Conservation (phyloP, 2,113 vertebrate species). For the Todiramphus saurophagus region DNA sequence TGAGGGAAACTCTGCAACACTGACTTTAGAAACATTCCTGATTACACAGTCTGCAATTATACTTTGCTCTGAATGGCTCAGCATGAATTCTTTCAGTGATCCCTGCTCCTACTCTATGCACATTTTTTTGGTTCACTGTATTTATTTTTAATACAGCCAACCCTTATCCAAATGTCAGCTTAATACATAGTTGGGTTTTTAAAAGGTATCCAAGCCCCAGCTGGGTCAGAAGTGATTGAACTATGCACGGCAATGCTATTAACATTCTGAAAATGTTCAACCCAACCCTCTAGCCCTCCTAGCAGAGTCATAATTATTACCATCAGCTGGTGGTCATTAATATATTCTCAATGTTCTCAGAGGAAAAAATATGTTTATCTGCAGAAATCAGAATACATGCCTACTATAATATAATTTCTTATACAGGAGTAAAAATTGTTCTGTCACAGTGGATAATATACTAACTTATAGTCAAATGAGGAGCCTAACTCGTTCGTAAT, state of each 20-base stretch:
- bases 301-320: neutral
- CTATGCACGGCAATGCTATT: neutral
- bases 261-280: neutral
- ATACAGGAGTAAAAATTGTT: neutral
- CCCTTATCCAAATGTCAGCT: neutral
- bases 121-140: neutral
- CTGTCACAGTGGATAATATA: neutral
- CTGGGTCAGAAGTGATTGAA: neutral
- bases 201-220: neutral
- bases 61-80: neutral
- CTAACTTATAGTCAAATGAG: neutral
- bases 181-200: neutral
- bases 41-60: neutral
- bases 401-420: neutral
- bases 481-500: neutral
- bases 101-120: neutral
- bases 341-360: neutral
- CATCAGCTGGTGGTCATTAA: neutral
- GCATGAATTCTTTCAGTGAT: neutral
- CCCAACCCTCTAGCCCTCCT: neutral
- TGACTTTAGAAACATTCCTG: neutral
- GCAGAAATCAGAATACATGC: neutral
- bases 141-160: neutral
- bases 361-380: neutral
- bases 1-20: neutral